Evolutionary conservation across 2,888 invertebrate genomes (phyloP).

Genomic region (Luperina nickerlii): DNA sequence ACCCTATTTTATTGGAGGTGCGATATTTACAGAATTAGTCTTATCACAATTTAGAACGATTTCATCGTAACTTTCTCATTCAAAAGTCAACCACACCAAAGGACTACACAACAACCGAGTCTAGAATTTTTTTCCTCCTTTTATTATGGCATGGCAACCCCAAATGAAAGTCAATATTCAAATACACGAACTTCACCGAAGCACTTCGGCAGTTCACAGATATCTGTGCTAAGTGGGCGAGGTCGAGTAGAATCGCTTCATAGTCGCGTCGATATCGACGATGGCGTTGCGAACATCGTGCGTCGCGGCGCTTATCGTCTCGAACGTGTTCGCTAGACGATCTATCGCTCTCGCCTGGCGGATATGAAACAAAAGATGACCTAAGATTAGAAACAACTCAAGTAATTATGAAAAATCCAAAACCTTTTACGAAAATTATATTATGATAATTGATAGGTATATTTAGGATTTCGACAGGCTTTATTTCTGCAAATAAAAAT

Average conservation of each 20-base stretch:
- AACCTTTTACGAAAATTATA: not conserved
- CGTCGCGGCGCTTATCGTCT: slow-evolving; percentile 77
- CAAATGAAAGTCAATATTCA: slow-evolving; percentile 26
- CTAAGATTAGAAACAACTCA: not conserved
- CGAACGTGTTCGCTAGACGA: slow-evolving; percentile 82
- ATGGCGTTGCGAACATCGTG: slow-evolving; percentile 83
- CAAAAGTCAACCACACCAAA: not conserved
- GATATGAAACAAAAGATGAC: slow-evolving; percentile 27
- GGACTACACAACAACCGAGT: not conserved
- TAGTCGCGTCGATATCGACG: slow-evolving; percentile 83
- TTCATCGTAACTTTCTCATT: slow-evolving; percentile 15
- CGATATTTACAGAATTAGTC: not conserved
- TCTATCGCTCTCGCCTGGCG: slow-evolving; percentile 83
- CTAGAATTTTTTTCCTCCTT: not conserved
- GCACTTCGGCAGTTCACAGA: slow-evolving; percentile 61
- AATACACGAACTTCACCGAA: slow-evolving; percentile 36
- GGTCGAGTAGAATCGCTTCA: slow-evolving; percentile 83
- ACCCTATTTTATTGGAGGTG: too few species aligned
- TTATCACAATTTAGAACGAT: slow-evolving; percentile 43
- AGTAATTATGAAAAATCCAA: not conserved
- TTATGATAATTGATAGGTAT: not conserved
- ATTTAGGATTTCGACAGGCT: not conserved
- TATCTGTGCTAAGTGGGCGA: slow-evolving; percentile 82
- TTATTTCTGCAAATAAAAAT: slow-evolving; percentile 1
- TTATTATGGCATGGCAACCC: not conserved